A percentile compares a stretch with the other conserved stretches of the same genome.
These are phyloP conservation scores for Keiferia lycopersicella DNA, from an alignment of 2,888 invertebrate genomes.

Conservation along the genomic window DNA sequence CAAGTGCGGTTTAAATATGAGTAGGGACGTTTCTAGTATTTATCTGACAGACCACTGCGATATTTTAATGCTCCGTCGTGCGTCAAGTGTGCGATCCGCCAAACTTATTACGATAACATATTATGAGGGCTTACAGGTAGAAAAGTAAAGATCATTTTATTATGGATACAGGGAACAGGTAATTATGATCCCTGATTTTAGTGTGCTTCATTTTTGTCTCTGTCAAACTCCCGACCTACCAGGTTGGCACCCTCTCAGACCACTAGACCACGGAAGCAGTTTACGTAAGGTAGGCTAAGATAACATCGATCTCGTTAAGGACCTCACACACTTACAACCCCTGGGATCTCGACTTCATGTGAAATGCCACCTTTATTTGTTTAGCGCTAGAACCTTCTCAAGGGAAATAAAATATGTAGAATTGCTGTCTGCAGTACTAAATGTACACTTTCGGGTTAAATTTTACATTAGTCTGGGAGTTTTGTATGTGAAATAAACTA, in stretches of 20 bases:
- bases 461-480: constrained; percentile 1
- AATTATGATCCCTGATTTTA: too few relatives aligned
- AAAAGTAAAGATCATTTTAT: too few relatives aligned
- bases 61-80: too few relatives aligned
- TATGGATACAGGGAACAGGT: too few relatives aligned
- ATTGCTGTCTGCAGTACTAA: constrained; percentile 12
- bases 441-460: constrained; percentile 14
- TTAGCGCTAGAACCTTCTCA: constrained; percentile 11
- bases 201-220: too few relatives aligned
- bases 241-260: too few relatives aligned
- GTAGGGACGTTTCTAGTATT: too few relatives aligned
- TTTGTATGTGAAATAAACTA: constrained; percentile 2
- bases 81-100: too few relatives aligned
- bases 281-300: background rate
- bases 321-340: constrained; percentile 18
- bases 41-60: too few relatives aligned
- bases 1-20: too few relatives aligned
- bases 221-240: constrained; percentile 19
- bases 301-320: constrained; percentile 26
- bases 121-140: too few relatives aligned
- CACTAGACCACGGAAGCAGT: background rate
- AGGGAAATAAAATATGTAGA: constrained; percentile 19
- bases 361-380: constrained; percentile 23
- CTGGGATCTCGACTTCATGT: background rate
- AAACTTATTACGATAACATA: too few relatives aligned